Evolutionary conservation across 2,888 invertebrate genomes (phyloP), one percentile per base, ranked within the genome.

Genomic region (Agrotis clavis): DNA sequence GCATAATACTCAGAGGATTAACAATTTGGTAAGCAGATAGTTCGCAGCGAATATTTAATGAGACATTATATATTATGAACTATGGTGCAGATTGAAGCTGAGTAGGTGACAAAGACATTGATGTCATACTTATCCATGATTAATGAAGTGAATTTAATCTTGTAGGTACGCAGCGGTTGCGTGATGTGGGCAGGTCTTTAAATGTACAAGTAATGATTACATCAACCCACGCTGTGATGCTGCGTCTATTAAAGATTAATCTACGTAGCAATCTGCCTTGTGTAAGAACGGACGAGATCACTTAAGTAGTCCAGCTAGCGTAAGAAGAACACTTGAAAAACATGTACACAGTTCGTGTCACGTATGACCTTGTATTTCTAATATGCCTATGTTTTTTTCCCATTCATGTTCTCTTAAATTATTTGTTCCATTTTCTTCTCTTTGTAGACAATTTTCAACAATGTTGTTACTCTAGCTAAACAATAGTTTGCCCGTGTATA

Each of bases 11-110:
- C 81, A 77, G 86, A 83, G 90, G 89, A 93, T 92, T 92, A 93
- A 90, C 91, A 89, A 90, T 92, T 91, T 88, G 87, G 90, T 91
- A 90, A 89, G 90, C 89, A 89, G 90, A 90, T 91, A 90, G 90
- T 91, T 91, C 88, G 88, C 85, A 80, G 75, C 84, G 78, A 79
- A 86, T 90, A 88, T 87, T 86, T 89, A 88, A 88, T 86, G 82
- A 86, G 82, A 77, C 72, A 66, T 74, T 69, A 83, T 85, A 84
- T 78, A 83, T 85, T 84, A 86, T 84, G 81, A 75, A 77, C 75
- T 78, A 71, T 63, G 45, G 64, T 69, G 72, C 67, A 57, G 76
- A 77, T 79, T 79, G 77, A 81, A 65, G 67, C 63, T 45, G 66
- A 67, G 74, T 72, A 80, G 68, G 60, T 71, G 71, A 77, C 73